Conservation (phyloP, 2,797 vertebrate species). For the Myotis pilosus region DNA sequence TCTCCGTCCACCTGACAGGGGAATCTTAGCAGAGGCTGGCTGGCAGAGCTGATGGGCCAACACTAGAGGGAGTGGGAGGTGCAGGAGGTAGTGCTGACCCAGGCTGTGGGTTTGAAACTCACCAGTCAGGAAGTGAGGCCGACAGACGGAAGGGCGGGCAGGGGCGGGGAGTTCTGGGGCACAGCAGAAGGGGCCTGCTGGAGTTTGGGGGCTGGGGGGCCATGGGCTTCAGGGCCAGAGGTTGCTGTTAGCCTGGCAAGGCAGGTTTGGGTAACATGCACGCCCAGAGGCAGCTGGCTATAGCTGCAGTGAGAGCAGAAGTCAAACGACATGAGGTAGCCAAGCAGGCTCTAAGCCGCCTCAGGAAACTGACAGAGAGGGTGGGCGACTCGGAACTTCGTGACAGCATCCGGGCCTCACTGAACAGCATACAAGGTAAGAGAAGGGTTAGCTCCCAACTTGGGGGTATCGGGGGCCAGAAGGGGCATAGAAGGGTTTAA, state of each 20-base stretch:
- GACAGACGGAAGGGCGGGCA: slow-evolving; percentile 69
- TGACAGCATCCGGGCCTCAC: slow-evolving; percentile 86
- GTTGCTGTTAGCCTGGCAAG: slow-evolving; percentile 76
- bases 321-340: slow-evolving; percentile 88
- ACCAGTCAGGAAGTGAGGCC: slow-evolving; percentile 79
- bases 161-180: slow-evolving; percentile 50
- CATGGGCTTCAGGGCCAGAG: slow-evolving; percentile 64
- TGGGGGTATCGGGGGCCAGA: not conserved
- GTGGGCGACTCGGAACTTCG: slow-evolving; percentile 87
- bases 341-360: slow-evolving; percentile 86
- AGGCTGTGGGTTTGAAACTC: slow-evolving; percentile 76
- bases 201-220: slow-evolving; percentile 72
- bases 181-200: slow-evolving; percentile 79
- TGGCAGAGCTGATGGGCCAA: slow-evolving; percentile 42
- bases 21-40: not conserved
- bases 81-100: slow-evolving; percentile 53
- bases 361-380: slow-evolving; percentile 88
- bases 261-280: slow-evolving; percentile 80
- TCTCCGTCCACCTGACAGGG: slow-evolving; percentile 30
- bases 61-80: slow-evolving; percentile 72
- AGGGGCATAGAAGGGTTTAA: not conserved
- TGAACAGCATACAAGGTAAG: slow-evolving; percentile 90
- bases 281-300: slow-evolving; percentile 80
- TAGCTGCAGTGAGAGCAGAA: slow-evolving; percentile 89
- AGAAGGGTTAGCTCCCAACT: not conserved